Evolutionary conservation across 2,113 vertebrate genomes (phyloP).

Genomic region (Tragulus kanchil): DNA sequence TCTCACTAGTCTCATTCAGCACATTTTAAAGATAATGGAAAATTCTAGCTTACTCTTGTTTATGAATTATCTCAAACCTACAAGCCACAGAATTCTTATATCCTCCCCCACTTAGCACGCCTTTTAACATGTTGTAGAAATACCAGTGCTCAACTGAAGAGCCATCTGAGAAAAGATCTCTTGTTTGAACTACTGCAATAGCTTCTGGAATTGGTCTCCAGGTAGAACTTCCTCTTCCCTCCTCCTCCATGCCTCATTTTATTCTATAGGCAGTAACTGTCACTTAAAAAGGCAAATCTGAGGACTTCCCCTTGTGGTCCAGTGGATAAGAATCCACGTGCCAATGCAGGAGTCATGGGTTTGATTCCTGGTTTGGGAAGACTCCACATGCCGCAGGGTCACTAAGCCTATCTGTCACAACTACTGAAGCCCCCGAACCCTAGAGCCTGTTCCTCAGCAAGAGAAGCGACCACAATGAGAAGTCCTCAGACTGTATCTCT

Average conservation of each 20-base stretch:
- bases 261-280: neutral
- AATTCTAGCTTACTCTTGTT: neutral
- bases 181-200: neutral
- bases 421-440: no score
- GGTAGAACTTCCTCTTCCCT: neutral
- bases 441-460: no score
- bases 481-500: no score
- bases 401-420: no score
- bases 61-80: neutral
- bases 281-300: neutral
- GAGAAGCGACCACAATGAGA: no score
- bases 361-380: no score
- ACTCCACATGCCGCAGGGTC: no score
- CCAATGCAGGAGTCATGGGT: no score
- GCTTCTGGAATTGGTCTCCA: neutral
- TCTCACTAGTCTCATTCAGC: neutral
- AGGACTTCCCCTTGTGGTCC: no score
- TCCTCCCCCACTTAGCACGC: neutral
- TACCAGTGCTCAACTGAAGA: neutral
- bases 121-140: conserved; percentile 55
- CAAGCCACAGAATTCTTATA: neutral
- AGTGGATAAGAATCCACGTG: no score
- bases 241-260: neutral
- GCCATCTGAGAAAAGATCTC: neutral
- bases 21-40: neutral